Conservation (phyloP, 2,797 vertebrate species). For the Rhynchotus rufescens region DNA sequence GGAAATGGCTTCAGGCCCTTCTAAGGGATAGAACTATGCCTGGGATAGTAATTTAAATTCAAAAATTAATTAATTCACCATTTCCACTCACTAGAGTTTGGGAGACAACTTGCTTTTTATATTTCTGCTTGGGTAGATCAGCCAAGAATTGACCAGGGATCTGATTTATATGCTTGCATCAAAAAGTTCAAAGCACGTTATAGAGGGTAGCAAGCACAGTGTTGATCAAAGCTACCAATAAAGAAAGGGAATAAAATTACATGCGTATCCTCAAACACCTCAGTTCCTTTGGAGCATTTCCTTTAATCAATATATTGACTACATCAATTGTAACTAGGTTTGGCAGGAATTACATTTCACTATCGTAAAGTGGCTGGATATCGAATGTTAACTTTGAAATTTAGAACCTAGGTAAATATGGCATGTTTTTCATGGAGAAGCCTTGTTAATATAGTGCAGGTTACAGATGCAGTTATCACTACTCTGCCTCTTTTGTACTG, state of each 20-base stretch:
- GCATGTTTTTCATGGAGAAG: not conserved
- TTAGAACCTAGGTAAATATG: not conserved
- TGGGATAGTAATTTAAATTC: constrained; percentile 56
- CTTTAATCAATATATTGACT: not conserved
- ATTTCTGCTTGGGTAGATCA: not conserved
- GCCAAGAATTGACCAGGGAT: constrained; percentile 3
- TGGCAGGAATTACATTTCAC: fast-evolving
- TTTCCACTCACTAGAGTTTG: constrained; percentile 28
- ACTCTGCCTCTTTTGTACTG: not conserved
- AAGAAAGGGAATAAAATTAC: not conserved
- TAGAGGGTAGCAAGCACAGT: not conserved
- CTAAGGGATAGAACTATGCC: not conserved
- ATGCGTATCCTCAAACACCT: not conserved
- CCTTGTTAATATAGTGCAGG: not conserved
- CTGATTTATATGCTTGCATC: not conserved
- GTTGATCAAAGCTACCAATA: constrained; percentile 37
- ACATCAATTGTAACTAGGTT: not conserved
- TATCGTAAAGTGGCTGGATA: not conserved
- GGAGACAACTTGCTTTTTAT: not conserved
- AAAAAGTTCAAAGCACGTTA: constrained; percentile 42
- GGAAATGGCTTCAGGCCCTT: not conserved
- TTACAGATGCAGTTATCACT: not conserved
- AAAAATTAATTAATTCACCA: constrained; percentile 54
- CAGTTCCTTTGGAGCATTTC: not conserved
- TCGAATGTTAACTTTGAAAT: not conserved